Base-by-base conservation (phyloP, 2,888 invertebrate genomes). In the Trilocha varians region DNA sequence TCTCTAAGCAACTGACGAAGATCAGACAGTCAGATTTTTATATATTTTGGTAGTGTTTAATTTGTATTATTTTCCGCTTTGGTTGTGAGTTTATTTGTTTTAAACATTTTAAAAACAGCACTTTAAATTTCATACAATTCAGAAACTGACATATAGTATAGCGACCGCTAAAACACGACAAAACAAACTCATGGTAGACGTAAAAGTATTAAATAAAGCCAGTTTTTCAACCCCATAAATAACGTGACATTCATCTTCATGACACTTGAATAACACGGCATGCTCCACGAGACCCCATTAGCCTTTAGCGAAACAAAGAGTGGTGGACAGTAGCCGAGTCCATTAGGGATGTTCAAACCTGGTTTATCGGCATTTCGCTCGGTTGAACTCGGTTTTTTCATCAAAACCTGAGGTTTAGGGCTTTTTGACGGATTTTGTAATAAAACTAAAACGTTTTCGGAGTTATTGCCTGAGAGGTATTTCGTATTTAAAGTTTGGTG, bases 201-300 rank as follows among this genome's bases (percentile, higher is more conserved):
- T n/a, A n/a, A n/a, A n/a, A n/a, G 57, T 67, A 62, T 63, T 59
- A 65, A 63, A 69, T 25, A 54, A 59, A 65, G 54, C 57, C 59
- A 60, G 58, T 71, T 70, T 71, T 69, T 61, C 58, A 62, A 64
- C 60, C 68, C 64, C 77, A 78, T 80, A 78, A 80, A 80, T 76
- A 74, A 78, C 73, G 54, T 61, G 69, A 68, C 78, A 80, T 79
- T 78, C 72, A 78, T 80, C 78, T 77, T 76, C 70, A 57, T 79
- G 80, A 79, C 78, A 77, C 75, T 73, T 78, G 76, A 78, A 79
- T 78, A 78, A 76, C 73, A 72, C 61, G 57, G 61, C 57, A 60
- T 53, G 58, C 67, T 64, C 65, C 54, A 55, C 62, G 65, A 57
- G 61, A 62, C 62, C 62, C 78, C 78, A 79, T 78, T 79, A 79